Conservation (phyloP, 2,888 invertebrate genomes). For the Dusona sp. region DNA sequence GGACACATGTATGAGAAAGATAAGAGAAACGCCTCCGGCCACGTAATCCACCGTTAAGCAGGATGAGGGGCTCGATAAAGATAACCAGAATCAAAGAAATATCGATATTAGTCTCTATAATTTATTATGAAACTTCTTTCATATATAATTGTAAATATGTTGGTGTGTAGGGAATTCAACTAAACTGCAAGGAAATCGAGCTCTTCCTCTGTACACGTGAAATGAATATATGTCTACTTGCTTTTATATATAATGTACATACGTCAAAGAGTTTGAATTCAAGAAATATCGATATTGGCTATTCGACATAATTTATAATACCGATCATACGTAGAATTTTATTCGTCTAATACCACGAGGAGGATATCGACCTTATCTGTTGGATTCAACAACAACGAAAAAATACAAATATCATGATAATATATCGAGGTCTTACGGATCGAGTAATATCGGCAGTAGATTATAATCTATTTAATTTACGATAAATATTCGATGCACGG, state of each 20-base stretch:
- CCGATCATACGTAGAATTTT: conserved; percentile 2
- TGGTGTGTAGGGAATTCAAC: not conserved
- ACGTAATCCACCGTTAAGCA: conserved; percentile 35
- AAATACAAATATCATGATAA: not conserved
- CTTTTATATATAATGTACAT: not conserved
- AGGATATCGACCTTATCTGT: not conserved
- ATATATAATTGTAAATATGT: not conserved
- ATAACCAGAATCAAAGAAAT: conserved; percentile 52
- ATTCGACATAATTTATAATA: conserved; percentile 20
- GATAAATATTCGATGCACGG: not conserved
- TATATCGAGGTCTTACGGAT: not conserved
- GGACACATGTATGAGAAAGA: conserved; percentile 36
- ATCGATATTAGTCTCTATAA: conserved; percentile 31
- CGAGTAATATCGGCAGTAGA: conserved; percentile 4
- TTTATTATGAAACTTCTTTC: conserved; percentile 29
- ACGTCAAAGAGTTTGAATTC: not conserved
- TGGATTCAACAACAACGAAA: not conserved
- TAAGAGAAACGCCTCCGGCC: conserved; percentile 66
- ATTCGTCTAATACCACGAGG: not conserved
- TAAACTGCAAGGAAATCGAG: conserved; percentile 6
- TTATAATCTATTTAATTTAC: conserved; percentile 15
- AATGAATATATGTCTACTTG: not conserved
- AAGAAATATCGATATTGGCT: conserved; percentile 28
- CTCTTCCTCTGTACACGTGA: not conserved
- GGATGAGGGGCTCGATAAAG: conserved; percentile 38